These are phyloP conservation scores for Bradypus variegatus DNA, from an alignment of 2,797 vertebrate species.

Conservation along the genomic window DNA sequence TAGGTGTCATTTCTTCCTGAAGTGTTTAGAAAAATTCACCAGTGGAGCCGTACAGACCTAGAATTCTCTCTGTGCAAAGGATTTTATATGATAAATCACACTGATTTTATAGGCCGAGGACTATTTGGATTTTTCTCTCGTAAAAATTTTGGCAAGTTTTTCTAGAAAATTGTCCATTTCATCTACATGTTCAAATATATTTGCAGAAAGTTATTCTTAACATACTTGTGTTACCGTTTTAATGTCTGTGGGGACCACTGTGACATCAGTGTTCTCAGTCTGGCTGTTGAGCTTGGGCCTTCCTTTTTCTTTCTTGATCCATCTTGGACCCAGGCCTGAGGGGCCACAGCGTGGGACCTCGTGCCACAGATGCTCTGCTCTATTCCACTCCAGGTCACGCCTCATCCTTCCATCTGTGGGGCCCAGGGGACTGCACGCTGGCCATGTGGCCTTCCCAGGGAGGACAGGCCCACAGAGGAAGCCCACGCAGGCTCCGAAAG, in stretches of 20 bases:
- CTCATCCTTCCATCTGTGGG: neutral
- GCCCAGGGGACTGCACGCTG: neutral
- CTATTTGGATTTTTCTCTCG: neutral
- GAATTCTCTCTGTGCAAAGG: neutral
- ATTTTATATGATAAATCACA: neutral
- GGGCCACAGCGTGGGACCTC: neutral
- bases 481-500: too few species aligned
- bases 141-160: neutral
- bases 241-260: neutral
- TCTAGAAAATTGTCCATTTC: neutral
- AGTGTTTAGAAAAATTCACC: neutral
- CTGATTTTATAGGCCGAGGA: neutral
- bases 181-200: neutral
- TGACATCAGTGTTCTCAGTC: too few species aligned
- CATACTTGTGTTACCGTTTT: neutral
- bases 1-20: neutral
- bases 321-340: neutral
- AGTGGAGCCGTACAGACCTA: neutral
- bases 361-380: too few species aligned
- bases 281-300: neutral
- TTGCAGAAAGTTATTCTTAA: neutral
- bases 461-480: too few species aligned
- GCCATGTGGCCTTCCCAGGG: too few species aligned
- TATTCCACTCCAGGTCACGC: too few species aligned
- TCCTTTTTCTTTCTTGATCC: neutral